Percentiles rank a stretch among this genome's conserved stretches.
Conservation (phyloP, 2,888 invertebrate genomes). For the Malthinus seriepunctatus region DNA sequence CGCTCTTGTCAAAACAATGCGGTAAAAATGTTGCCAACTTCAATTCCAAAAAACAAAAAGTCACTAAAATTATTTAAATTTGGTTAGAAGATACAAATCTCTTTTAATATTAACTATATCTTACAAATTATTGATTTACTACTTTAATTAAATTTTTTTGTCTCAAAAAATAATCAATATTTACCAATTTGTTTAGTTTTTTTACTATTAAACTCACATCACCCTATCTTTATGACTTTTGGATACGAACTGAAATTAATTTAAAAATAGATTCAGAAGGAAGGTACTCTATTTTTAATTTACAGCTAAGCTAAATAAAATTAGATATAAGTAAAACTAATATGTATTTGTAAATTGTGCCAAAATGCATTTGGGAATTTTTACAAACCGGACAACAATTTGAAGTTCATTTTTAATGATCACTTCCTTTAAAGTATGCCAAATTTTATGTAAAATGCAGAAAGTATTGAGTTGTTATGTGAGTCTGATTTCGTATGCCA, state of each 20-base stretch:
- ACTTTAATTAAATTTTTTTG: neutral
- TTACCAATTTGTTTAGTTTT: neutral
- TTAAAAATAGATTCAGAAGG: slow-evolving; percentile 44
- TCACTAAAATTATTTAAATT: neutral
- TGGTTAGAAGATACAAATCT: no score
- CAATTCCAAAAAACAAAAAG: slow-evolving; percentile 1
- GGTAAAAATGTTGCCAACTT: slow-evolving; percentile 19
- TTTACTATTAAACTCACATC: slow-evolving; percentile 18
- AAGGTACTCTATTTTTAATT: slow-evolving; percentile 35
- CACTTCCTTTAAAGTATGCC: no score
- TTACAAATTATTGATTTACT: neutral
- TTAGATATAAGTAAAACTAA: slow-evolving; percentile 26
- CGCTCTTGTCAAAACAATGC: slow-evolving; percentile 9
- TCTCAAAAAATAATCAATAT: neutral
- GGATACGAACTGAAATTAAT: slow-evolving; percentile 46
- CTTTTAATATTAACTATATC: no score
- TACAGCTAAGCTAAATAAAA: slow-evolving; percentile 33
- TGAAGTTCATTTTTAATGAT: neutral
- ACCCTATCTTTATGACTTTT: slow-evolving; percentile 42
- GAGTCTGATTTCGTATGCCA: no score
- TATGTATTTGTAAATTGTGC: slow-evolving; percentile 13
- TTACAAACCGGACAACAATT: neutral
- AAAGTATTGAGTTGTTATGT: no score
- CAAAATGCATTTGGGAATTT: slow-evolving; percentile 19
- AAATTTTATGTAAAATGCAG: no score